Percentiles rank a stretch among this genome's conserved stretches.
These are phyloP conservation scores for Megaceryle torquata DNA, from an alignment of 2,113 vertebrate species.

Conservation along the genomic window DNA sequence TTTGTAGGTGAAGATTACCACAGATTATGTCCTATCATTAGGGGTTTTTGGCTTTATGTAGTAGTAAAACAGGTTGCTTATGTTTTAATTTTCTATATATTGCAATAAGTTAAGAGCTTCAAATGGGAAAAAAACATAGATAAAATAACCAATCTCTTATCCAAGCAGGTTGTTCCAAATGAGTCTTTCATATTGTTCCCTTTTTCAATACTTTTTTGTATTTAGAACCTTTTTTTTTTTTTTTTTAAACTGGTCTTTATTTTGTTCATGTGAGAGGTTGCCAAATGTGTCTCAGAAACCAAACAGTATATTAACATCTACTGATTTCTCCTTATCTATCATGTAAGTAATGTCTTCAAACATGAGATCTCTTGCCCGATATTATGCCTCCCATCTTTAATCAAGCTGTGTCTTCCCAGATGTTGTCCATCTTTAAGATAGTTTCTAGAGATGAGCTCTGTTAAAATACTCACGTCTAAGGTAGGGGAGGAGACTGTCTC, in stretches of 20 bases:
- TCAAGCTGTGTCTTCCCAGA: conserved; percentile 53
- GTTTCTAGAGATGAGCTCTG: background rate
- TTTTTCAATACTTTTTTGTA: background rate
- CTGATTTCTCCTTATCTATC: conserved; percentile 52
- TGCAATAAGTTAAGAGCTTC: background rate
- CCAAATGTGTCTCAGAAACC: conserved; percentile 28
- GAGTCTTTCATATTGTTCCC: background rate
- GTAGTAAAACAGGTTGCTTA: background rate
- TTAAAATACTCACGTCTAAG: background rate
- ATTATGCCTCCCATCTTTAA: conserved; percentile 54
- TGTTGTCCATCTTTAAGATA: conserved; percentile 38
- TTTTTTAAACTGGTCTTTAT: background rate
- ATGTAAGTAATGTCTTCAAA: conserved; percentile 46
- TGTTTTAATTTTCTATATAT: background rate
- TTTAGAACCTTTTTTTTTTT: background rate
- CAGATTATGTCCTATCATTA: background rate
- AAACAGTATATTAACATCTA: conserved; percentile 40
- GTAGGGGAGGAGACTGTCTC: background rate
- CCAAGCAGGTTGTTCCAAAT: background rate
- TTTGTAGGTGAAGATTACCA: background rate
- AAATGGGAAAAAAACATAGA: background rate
- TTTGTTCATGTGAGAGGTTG: background rate
- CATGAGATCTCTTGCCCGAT: conserved; percentile 26
- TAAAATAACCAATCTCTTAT: background rate
- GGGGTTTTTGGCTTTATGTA: background rate